phyloP scores from a whole-genome alignment of 2,797 vertebrate species.

The Myotis findleyi region DNA sequence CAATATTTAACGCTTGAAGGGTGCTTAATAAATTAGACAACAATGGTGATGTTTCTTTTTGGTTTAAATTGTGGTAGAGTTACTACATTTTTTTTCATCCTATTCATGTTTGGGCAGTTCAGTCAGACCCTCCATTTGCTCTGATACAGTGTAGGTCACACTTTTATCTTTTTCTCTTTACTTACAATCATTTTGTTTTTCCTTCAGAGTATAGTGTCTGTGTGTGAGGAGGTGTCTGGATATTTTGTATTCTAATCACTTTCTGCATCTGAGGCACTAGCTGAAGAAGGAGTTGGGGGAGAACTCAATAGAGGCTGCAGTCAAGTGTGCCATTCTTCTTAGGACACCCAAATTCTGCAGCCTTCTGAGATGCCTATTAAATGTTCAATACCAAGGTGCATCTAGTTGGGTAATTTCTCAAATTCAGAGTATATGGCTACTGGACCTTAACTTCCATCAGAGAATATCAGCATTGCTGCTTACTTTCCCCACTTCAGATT shows the following conservation, averaged over 20 bases:
- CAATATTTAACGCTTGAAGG: neutral
- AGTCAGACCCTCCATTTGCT: neutral
- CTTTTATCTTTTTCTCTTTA: neutral
- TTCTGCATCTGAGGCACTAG: neutral
- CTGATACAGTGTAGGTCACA: neutral
- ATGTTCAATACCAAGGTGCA: neutral
- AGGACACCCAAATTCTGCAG: neutral
- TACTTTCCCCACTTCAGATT: neutral
- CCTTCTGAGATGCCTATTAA: neutral
- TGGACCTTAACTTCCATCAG: neutral
- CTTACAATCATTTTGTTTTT: neutral
- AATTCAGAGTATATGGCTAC: neutral
- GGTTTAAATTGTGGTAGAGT: neutral
- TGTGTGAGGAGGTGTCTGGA: neutral
- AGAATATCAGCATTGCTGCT: neutral
- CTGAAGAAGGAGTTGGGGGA: neutral
- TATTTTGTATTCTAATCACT: neutral
- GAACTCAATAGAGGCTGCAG: neutral
- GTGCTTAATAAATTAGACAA: neutral
- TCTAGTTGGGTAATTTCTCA: neutral
- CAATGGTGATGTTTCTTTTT: neutral
- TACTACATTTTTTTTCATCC: neutral
- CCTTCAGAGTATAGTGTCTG: neutral
- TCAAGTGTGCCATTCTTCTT: neutral
- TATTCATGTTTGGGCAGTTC: neutral